Evolutionary conservation across 2,113 vertebrate species (phyloP).

Genomic region (Pedetes capensis): DNA sequence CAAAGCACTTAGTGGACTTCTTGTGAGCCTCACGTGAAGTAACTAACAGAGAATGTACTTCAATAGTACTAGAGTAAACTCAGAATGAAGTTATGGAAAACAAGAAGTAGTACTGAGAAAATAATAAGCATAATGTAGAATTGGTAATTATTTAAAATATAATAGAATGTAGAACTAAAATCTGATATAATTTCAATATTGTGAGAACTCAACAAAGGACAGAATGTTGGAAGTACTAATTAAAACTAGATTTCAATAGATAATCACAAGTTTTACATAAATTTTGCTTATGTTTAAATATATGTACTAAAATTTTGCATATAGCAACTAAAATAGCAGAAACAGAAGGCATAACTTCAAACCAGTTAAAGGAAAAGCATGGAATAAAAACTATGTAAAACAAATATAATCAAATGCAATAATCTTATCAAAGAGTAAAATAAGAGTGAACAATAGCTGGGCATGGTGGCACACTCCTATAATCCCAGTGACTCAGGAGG

Average conservation of each 20-base stretch:
- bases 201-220: neutral
- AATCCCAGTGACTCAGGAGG: no score
- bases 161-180: constrained; percentile 35
- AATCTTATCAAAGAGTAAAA: neutral
- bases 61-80: neutral
- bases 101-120: neutral
- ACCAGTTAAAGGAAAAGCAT: neutral
- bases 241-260: neutral
- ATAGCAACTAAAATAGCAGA: neutral
- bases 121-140: neutral
- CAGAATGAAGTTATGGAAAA: neutral
- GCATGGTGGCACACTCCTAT: no score
- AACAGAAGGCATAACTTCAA: neutral
- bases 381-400: neutral
- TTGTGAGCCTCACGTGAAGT: neutral
- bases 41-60: neutral
- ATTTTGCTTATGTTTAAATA: neutral
- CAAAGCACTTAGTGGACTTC: neutral
- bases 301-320: neutral
- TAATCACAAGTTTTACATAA: neutral
- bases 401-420: neutral
- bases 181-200: neutral
- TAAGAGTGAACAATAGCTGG: neutral
- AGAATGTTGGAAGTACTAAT: neutral
- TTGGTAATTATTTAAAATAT: neutral